These are phyloP conservation scores for Mylabris sibirica DNA, from an alignment of 2,888 invertebrate species.

Conservation along the genomic window DNA sequence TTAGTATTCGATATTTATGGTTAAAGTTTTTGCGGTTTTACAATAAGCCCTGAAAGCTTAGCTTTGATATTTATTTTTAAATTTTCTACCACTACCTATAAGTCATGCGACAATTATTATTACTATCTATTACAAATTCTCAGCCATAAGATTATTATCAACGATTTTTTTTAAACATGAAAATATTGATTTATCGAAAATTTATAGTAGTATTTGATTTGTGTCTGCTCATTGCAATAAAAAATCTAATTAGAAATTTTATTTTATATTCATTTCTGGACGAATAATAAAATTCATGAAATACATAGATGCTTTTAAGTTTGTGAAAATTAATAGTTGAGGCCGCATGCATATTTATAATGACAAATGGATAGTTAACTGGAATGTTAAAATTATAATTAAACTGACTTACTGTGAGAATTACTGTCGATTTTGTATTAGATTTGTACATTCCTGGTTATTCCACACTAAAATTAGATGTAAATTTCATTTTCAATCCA, in stretches of 20 bases:
- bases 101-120: background rate
- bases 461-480: background rate
- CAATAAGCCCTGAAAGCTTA: slow-evolving; percentile 6
- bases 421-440: background rate
- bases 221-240: background rate
- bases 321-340: background rate
- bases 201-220: no score
- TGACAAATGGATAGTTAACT: background rate
- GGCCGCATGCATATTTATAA: background rate
- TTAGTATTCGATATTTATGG: slow-evolving; percentile 19
- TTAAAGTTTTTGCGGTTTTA: slow-evolving; percentile 10
- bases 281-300: background rate
- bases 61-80: slow-evolving; percentile 10
- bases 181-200: no score
- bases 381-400: background rate
- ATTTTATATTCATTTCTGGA: background rate
- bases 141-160: background rate
- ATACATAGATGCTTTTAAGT: background rate
- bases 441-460: background rate
- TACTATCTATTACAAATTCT: background rate
- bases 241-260: slow-evolving; percentile 1
- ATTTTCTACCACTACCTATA: background rate
- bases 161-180: no score
- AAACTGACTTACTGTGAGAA: background rate
- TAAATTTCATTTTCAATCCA: background rate